Base-by-base conservation (phyloP, 2,113 vertebrate species). In the Microtus montanus region DNA sequence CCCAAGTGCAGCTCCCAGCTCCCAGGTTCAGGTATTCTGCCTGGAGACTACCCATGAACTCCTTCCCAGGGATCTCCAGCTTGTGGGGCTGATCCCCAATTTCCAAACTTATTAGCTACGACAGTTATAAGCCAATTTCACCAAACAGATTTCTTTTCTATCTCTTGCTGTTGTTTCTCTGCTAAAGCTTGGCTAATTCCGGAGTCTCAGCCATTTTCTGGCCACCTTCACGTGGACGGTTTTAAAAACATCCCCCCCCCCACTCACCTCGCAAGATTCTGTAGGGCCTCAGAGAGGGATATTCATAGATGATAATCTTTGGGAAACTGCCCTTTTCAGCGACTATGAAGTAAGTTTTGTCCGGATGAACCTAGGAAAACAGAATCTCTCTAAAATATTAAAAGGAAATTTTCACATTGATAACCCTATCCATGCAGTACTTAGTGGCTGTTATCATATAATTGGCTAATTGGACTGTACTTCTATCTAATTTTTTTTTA, bases 251-350 rank as follows among this genome's bases (percentile, higher is more conserved):
- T 17, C 68, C 17, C 10, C 86, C 68, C 38, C n/a, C n/a, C n/a
- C n/a, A 97, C 92, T 85, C 96, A 99, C 99, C 99, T 99, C 92
- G 98, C 58, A 99, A 98, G 91, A 99, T 98, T 95, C 99, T 98
- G 97, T 99, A 98, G 7, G 98, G 99, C 41, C 63, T 98, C 97
- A 99, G 92, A 1, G 99, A 99, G 85, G 99, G 99, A 93, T 98
- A 99, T 73, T 99, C 98, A n/a, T 99, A 99, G 93, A 99, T 96
- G 13, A 99, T 98, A 96, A 99, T 98, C 89, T 98, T 93, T 73
- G 99, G 99, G 49, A 97, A 98, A 91, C 87, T 91, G 93, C 99
- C 99, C 95, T 99, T 99, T 97, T 99, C 99, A 97, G 99, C 99
- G 86, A 99, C 98, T 68, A 97, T 98, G 96, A 99, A 99, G 97